A percentile compares a stretch with the other conserved stretches of the same genome.
Evolutionary conservation across 2,888 invertebrate species (phyloP).

Genomic region (Lithophane socia): DNA sequence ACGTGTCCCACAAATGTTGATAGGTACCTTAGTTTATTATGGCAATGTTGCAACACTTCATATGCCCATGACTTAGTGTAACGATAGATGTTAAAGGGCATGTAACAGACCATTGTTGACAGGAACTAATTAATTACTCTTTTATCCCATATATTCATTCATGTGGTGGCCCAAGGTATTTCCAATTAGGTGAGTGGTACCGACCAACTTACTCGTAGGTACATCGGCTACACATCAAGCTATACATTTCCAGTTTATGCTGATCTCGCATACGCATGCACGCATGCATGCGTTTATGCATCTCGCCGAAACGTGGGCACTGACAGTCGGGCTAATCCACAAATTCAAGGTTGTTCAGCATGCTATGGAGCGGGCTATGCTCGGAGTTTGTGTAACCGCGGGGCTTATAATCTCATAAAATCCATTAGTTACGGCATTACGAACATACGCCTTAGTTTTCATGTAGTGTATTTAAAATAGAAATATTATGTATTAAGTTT

Average conservation of each 20-base stretch:
- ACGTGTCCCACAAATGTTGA: neutral
- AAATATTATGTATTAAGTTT: neutral
- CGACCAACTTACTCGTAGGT: neutral
- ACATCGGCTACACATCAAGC: too few species aligned
- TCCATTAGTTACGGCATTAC: neutral
- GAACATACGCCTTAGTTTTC: neutral
- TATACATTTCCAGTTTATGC: too few species aligned
- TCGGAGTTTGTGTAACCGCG: too few species aligned
- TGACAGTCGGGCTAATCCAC: too few species aligned
- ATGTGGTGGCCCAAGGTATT: constrained; percentile 5
- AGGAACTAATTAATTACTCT: constrained; percentile 27
- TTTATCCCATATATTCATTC: constrained; percentile 9
- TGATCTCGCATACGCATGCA: too few species aligned
- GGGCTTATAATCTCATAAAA: neutral
- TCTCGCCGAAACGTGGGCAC: too few species aligned
- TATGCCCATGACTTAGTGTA: constrained; percentile 8
- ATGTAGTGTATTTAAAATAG: neutral
- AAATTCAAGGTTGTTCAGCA: too few species aligned
- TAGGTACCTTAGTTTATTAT: neutral
- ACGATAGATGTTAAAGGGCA: neutral
- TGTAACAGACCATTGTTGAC: constrained; percentile 4
- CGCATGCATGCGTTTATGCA: too few species aligned
- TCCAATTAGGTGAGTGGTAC: neutral
- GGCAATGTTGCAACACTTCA: neutral
- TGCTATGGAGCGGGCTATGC: too few species aligned